phyloP scores from a whole-genome alignment of 2,797 vertebrate species.

The Rhinoraja longicauda region DNA sequence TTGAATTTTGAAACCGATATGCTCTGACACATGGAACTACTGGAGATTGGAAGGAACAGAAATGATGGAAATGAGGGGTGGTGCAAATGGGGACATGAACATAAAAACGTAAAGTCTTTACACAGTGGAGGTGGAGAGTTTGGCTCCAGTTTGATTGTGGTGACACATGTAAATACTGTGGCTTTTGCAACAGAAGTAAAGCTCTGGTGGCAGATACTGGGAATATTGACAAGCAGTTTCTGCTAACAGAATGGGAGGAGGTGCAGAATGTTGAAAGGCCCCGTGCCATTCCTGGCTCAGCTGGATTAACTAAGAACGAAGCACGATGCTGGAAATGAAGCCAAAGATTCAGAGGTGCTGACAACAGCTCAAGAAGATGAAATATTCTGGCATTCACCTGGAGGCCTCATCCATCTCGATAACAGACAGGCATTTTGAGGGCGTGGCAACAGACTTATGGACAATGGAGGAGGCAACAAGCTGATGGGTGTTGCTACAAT shows the following conservation, averaged over 20 bases:
- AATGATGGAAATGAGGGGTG: not conserved
- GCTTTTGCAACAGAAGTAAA: not conserved
- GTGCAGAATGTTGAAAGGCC: not conserved
- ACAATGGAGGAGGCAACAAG: not conserved
- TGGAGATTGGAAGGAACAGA: not conserved
- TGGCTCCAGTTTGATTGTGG: not conserved
- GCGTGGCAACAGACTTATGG: not conserved
- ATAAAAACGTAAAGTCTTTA: not conserved
- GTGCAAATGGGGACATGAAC: not conserved
- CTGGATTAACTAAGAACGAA: not conserved
- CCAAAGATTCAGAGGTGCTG: not conserved
- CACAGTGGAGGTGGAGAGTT: not conserved
- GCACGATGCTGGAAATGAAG: not conserved
- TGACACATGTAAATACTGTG: not conserved
- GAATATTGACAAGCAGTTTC: not conserved
- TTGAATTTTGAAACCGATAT: not conserved
- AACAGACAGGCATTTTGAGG: conserved; percentile 16
- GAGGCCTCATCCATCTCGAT: not conserved
- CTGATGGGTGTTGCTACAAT: not conserved
- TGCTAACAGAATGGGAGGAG: too few relatives aligned
- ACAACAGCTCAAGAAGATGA: not conserved
- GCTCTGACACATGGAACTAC: too few relatives aligned
- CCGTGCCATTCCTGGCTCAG: not conserved
- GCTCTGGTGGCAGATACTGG: not conserved
- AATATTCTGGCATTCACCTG: not conserved